These are phyloP conservation scores for Zootoca vivipara DNA, from an alignment of 2,113 vertebrate species.

Conservation along the genomic window DNA sequence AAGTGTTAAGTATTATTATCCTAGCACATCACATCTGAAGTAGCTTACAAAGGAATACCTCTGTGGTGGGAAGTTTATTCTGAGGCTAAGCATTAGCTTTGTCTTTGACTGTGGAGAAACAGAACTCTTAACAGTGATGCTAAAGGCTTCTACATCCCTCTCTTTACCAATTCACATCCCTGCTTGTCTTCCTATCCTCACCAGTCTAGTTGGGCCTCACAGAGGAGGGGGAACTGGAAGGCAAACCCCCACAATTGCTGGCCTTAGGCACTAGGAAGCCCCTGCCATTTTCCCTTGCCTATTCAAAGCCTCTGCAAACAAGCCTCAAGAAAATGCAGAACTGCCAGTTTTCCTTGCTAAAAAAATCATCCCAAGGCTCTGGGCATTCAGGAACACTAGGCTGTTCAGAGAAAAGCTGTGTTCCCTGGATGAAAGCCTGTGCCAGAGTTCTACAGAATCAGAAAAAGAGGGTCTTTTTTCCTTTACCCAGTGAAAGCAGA, in stretches of 20 bases:
- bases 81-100: not conserved
- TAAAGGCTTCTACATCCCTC: not conserved
- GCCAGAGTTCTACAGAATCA: not conserved
- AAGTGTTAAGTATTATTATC: not conserved
- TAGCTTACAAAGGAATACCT: not conserved
- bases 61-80: not conserved
- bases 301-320: not conserved
- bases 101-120: not conserved
- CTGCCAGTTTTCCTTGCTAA: not conserved
- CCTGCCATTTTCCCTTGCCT: not conserved
- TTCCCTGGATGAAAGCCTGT: not conserved
- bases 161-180: not conserved
- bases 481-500: not conserved
- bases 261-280: not conserved
- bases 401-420: not conserved
- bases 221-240: not conserved
- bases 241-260: not conserved
- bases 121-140: not conserved
- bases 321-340: not conserved
- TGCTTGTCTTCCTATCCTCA: not conserved
- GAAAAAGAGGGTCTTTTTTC: not conserved
- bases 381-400: rapidly evolving
- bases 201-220: not conserved
- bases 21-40: not conserved
- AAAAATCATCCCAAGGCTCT: not conserved